A percentile compares a stretch with the other conserved stretches of the same genome.
Evolutionary conservation across 2,888 invertebrate species (phyloP).

Genomic region (Terebella lapidaria): DNA sequence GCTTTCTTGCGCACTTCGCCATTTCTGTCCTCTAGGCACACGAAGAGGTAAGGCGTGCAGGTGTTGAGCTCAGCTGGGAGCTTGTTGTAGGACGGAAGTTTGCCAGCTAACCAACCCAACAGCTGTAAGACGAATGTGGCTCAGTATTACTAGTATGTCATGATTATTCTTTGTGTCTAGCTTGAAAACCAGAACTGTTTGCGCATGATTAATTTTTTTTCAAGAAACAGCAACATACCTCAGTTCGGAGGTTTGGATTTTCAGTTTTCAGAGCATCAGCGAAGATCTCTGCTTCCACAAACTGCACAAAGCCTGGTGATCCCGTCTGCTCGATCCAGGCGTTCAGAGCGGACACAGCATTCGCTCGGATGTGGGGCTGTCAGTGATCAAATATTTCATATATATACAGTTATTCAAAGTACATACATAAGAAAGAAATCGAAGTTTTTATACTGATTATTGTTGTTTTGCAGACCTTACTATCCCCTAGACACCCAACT

Average conservation of each 20-base stretch:
- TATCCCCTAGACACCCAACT: constrained; percentile 63
- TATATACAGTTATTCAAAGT: too few species aligned
- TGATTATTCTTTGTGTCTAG: too few species aligned
- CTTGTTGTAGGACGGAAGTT: constrained; percentile 61
- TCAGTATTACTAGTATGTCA: too few species aligned
- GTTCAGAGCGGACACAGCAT: constrained; percentile 78
- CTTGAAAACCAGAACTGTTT: too few species aligned
- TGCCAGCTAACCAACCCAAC: constrained; percentile 79
- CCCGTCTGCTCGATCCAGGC: constrained; percentile 75
- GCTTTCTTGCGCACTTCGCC: constrained; percentile 87
- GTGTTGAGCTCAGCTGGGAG: constrained; percentile 68
- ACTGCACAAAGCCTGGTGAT: constrained; percentile 68
- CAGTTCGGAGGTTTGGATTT: constrained; percentile 74
- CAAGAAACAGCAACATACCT: too few species aligned
- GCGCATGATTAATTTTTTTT: too few species aligned
- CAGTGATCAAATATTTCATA: constrained; percentile 40
- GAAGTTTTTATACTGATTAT: too few species aligned
- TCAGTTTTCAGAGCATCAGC: constrained; percentile 77
- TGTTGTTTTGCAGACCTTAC: too few species aligned
- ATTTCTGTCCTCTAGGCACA: constrained; percentile 83
- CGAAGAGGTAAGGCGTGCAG: constrained; percentile 73
- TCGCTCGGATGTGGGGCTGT: constrained; percentile 74
- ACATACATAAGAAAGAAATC: too few species aligned
- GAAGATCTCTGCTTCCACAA: constrained; percentile 80
- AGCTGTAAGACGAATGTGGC: constrained; percentile 56